phyloP scores from a whole-genome alignment of 1,140 invertebrate species.

The Cyclina sinensis region DNA sequence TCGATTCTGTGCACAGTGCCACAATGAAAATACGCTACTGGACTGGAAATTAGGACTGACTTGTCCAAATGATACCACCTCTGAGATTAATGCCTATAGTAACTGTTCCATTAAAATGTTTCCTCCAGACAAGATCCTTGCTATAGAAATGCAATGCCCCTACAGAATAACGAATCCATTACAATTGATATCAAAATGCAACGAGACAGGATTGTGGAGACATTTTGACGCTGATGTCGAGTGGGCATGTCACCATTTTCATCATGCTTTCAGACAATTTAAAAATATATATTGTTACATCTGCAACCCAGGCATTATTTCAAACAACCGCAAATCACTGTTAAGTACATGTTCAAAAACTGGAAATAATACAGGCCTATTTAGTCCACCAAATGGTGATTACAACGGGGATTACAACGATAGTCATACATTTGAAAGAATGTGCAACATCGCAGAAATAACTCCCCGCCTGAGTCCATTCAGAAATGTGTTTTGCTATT shows the following conservation, averaged over 20 bases:
- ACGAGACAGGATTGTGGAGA: slow-evolving; percentile 46
- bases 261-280: background rate
- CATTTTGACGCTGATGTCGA: slow-evolving; percentile 30
- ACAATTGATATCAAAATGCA: background rate
- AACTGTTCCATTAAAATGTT: background rate
- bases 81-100: background rate
- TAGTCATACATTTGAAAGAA: background rate
- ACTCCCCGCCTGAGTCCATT: background rate
- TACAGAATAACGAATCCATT: no score
- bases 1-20: background rate
- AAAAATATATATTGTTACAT: slow-evolving; percentile 54
- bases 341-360: background rate
- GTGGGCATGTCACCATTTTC: slow-evolving; percentile 45
- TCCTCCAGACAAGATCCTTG: background rate
- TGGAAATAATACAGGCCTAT: no score
- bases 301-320: slow-evolving; percentile 39
- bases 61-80: background rate
- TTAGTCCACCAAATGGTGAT: no score
- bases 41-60: background rate
- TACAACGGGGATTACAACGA: no score
- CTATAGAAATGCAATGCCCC: background rate
- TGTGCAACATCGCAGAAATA: background rate
- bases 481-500: slow-evolving; percentile 22
- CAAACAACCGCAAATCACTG: background rate
- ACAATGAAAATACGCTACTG: background rate